phyloP scores from a whole-genome alignment of 2,888 invertebrate genomes.

The Dusona sp. region DNA sequence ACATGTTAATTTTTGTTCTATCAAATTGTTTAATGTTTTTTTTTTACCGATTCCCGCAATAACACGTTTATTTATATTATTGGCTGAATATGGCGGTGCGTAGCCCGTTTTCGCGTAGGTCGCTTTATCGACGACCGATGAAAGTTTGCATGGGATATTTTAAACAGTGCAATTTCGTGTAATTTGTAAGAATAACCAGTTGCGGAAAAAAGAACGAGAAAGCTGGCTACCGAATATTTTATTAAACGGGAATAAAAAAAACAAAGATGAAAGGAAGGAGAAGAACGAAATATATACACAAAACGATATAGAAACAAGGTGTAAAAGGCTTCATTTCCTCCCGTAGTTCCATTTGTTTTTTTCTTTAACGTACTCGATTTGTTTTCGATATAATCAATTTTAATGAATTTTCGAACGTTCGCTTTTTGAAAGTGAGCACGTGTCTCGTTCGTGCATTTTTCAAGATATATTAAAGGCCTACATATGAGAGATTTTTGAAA shows the following conservation, averaged over 20 bases:
- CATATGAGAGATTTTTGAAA: slow-evolving; percentile 39
- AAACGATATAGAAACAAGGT: slow-evolving; percentile 33
- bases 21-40: slow-evolving; percentile 18
- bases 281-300: slow-evolving; percentile 32
- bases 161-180: slow-evolving; percentile 64
- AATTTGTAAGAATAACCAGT: slow-evolving; percentile 54
- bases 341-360: slow-evolving; percentile 39
- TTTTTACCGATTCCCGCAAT: slow-evolving; percentile 19
- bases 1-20: not conserved
- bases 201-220: not conserved
- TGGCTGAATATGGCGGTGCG: slow-evolving; percentile 60
- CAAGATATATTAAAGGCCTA: slow-evolving; percentile 75
- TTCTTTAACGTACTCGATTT: slow-evolving; percentile 31
- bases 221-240: slow-evolving; percentile 68
- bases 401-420: slow-evolving; percentile 43
- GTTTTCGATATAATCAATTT: slow-evolving; percentile 4
- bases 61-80: slow-evolving; percentile 35
- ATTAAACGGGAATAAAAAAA: slow-evolving; percentile 65
- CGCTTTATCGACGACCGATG: slow-evolving; percentile 62
- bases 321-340: slow-evolving; percentile 46
- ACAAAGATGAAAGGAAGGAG: slow-evolving; percentile 3
- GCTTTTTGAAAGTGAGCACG: slow-evolving; percentile 57
- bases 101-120: slow-evolving; percentile 64
- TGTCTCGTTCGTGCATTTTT: slow-evolving; percentile 66
- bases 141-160: slow-evolving; percentile 61